Evolutionary conservation across 2,797 vertebrate species (phyloP).

Genomic region (Melanotaenia pygmaea): DNA sequence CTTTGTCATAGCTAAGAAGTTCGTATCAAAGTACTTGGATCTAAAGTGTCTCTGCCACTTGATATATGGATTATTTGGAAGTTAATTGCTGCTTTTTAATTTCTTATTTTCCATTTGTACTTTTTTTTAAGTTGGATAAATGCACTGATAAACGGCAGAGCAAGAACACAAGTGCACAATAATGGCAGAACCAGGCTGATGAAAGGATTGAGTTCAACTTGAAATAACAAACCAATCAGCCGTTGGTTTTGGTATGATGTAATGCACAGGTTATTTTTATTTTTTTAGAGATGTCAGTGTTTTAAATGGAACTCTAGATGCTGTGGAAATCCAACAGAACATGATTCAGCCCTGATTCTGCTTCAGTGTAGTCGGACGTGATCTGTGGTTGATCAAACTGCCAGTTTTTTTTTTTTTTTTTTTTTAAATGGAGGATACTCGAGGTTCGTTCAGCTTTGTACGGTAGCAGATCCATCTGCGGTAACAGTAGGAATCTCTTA

Average conservation of each 20-base stretch:
- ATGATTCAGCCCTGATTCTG: too few relatives aligned
- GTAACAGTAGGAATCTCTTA: too few relatives aligned
- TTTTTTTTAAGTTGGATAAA: slow-evolving; percentile 70
- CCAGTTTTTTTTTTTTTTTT: not conserved
- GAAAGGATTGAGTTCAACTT: not conserved
- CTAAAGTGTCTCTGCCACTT: slow-evolving; percentile 79
- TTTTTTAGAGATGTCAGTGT: not conserved
- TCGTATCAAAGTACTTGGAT: slow-evolving; percentile 32
- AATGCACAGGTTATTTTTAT: not conserved
- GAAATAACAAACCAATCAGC: not conserved
- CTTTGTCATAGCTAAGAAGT: slow-evolving; percentile 44
- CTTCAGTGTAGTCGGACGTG: not conserved
- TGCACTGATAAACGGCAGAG: slow-evolving; percentile 60
- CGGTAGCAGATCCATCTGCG: too few relatives aligned
- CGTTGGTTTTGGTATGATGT: slow-evolving; percentile 1
- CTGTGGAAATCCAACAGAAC: not conserved
- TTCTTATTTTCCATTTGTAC: slow-evolving; percentile 75
- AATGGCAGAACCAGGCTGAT: not conserved
- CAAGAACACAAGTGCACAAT: slow-evolving; percentile 56
- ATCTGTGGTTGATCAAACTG: not conserved
- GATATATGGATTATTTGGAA: slow-evolving; percentile 58
- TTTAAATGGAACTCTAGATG: not conserved
- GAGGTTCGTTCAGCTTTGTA: too few relatives aligned
- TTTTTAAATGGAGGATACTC: too few relatives aligned
- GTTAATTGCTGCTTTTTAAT: slow-evolving; percentile 86